phyloP scores from a whole-genome alignment of 2,113 vertebrate species.

The Grammomys dolichurus region DNA sequence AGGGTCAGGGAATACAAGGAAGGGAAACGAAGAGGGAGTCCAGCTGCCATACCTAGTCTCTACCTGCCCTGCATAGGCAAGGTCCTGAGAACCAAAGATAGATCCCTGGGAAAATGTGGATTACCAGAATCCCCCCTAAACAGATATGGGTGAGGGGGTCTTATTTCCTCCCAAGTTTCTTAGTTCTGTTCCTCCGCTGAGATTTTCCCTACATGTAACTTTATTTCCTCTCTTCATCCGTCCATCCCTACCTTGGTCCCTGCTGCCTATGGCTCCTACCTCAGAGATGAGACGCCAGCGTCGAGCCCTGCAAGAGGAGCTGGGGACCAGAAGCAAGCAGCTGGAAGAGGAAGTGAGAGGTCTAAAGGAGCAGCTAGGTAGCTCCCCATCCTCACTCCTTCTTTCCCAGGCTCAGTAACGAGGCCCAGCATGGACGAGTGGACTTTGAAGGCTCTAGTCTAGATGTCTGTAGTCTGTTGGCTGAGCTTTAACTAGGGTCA shows the following conservation, averaged over 20 bases:
- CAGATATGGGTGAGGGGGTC: not conserved
- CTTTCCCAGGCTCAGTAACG: not conserved
- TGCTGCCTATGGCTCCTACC: not conserved
- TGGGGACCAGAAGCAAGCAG: constrained; percentile 76
- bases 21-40: not conserved
- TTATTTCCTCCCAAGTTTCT: no score
- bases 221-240: not conserved
- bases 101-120: not conserved
- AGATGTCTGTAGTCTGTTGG: not conserved
- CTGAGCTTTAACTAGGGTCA: not conserved
- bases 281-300: constrained; percentile 87
- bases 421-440: not conserved
- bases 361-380: constrained; percentile 85
- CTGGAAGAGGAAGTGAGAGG: constrained; percentile 84
- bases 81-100: not conserved
- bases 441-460: not conserved
- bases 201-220: not conserved
- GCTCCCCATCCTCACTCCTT: not conserved
- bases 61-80: not conserved
- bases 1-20: not conserved
- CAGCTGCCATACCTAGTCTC: not conserved
- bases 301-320: constrained; percentile 82
- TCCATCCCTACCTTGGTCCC: not conserved
- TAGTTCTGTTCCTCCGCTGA: not conserved
- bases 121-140: not conserved